A percentile compares a stretch with the other conserved stretches of the same genome.
These are phyloP conservation scores for Melieria picta DNA, from an alignment of 2,888 invertebrate genomes.

Conservation along the genomic window DNA sequence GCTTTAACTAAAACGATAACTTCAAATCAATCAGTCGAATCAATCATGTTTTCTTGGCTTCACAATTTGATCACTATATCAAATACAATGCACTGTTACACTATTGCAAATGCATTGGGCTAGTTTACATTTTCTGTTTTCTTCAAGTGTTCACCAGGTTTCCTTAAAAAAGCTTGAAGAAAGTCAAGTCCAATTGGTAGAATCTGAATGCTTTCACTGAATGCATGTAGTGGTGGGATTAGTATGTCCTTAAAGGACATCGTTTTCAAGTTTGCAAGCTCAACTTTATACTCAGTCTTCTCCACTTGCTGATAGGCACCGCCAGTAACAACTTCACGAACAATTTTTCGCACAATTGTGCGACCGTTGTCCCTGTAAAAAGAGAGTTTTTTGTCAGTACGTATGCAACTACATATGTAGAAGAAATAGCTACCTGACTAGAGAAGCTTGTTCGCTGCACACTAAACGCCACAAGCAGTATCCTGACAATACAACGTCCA, in stretches of 20 bases:
- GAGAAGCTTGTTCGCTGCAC: conserved; percentile 36
- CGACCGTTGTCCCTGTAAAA: conserved; percentile 47
- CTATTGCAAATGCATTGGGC: no score
- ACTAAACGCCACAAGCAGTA: conserved; percentile 42
- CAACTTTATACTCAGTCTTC: conserved; percentile 45
- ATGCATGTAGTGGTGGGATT: conserved; percentile 50
- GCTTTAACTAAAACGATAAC: no score
- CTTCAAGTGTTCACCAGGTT: conserved; percentile 37
- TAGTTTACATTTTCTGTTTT: no score
- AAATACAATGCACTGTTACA: no score
- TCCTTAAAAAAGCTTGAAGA: conserved; percentile 48
- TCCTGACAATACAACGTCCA: conserved; percentile 38
- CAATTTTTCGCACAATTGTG: conserved; percentile 46
- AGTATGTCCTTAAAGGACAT: conserved; percentile 51
- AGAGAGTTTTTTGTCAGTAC: not conserved
- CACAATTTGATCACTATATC: no score
- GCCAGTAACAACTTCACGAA: conserved; percentile 36
- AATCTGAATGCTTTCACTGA: conserved; percentile 52
- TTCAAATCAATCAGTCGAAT: no score
- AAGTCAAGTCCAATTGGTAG: conserved; percentile 55
- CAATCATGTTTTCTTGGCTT: no score
- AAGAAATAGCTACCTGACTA: conserved; percentile 46
- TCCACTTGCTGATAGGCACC: conserved; percentile 35
- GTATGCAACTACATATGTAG: not conserved
- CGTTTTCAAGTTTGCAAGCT: conserved; percentile 50